These are phyloP conservation scores for Pelusios castaneus DNA, from an alignment of 2,113 vertebrate genomes.

Conservation along the genomic window DNA sequence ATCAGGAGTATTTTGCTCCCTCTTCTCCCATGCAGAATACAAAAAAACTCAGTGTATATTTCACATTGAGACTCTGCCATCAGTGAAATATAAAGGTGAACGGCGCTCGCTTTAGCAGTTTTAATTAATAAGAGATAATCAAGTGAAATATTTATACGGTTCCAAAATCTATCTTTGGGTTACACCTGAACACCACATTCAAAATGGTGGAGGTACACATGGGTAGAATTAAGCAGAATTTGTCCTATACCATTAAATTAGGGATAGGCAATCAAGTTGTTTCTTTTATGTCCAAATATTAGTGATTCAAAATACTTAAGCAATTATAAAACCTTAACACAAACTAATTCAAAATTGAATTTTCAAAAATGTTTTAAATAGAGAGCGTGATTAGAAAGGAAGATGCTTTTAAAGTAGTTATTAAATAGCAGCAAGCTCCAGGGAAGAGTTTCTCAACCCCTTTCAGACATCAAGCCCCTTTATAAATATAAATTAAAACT, in stretches of 20 bases:
- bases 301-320: conserved; percentile 22
- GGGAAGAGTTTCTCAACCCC: background rate
- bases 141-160: background rate
- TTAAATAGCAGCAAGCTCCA: background rate
- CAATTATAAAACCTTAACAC: background rate
- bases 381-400: background rate
- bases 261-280: conserved; percentile 3
- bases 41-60: background rate
- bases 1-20: too few species aligned
- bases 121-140: background rate
- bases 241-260: conserved; percentile 6
- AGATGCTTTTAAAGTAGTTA: background rate
- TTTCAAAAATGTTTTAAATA: background rate
- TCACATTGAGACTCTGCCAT: background rate
- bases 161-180: background rate
- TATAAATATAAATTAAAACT: too few species aligned
- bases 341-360: background rate
- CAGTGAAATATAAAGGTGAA: background rate
- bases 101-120: background rate
- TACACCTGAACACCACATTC: background rate
- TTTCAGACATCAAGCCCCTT: too few species aligned
- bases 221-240: conserved; percentile 15
- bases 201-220: background rate
- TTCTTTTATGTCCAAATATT: background rate
- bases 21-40: background rate